These are phyloP conservation scores for Basileuterus tristriatus DNA, from an alignment of 2,797 vertebrate species.

Conservation along the genomic window DNA sequence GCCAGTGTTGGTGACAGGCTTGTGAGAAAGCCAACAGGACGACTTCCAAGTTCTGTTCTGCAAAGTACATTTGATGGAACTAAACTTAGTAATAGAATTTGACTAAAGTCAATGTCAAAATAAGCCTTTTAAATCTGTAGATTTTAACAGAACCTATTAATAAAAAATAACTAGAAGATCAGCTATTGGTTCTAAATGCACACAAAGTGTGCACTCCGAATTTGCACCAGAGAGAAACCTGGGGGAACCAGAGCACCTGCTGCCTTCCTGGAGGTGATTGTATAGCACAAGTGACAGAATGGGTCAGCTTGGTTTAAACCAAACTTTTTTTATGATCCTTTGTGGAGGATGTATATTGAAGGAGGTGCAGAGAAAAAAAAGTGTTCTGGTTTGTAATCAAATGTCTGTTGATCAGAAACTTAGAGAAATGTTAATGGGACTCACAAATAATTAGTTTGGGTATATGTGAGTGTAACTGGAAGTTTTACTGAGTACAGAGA, in stretches of 20 bases:
- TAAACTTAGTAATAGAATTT: neutral
- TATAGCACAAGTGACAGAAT: neutral
- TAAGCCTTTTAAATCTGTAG: neutral
- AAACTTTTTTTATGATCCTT: neutral
- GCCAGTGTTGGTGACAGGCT: neutral
- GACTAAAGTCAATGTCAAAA: neutral
- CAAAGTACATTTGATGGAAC: neutral
- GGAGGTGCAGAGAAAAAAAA: neutral
- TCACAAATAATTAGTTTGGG: neutral
- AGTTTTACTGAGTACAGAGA: neutral
- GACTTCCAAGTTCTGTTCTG: neutral
- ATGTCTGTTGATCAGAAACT: neutral
- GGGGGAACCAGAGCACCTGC: neutral
- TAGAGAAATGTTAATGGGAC: neutral
- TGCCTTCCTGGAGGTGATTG: neutral
- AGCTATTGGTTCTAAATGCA: neutral
- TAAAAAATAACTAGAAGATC: neutral
- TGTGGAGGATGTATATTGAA: neutral
- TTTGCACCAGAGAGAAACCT: neutral
- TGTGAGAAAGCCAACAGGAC: neutral
- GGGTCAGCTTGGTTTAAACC: neutral
- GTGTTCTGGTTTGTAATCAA: neutral
- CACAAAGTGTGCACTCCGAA: accelerated
- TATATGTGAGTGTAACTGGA: neutral
- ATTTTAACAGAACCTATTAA: neutral